Conservation (phyloP, 2,888 invertebrate genomes). For the Aricia artaxerxes region DNA sequence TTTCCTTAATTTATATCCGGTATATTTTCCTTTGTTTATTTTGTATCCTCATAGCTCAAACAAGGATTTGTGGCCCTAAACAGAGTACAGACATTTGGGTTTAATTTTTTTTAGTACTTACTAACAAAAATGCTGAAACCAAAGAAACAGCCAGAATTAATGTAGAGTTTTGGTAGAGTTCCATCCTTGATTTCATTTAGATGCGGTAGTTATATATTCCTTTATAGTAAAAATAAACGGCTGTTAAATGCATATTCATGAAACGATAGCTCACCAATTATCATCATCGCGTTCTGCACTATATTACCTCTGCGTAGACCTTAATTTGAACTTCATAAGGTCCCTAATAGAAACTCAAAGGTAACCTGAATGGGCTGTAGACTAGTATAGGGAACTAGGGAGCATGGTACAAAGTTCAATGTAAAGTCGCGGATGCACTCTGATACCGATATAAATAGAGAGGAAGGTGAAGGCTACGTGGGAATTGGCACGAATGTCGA, state of each 20-base stretch:
- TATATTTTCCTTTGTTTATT: neutral
- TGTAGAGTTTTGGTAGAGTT: neutral
- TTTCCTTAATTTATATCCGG: neutral
- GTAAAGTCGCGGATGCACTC: conserved; percentile 52
- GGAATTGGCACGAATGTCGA: conserved; percentile 45
- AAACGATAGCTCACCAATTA: neutral
- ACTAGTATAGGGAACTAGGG: conserved; percentile 1
- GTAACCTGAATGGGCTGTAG: neutral
- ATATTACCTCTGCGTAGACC: neutral
- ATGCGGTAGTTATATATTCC: neutral
- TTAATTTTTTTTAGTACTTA: no score
- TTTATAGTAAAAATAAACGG: neutral
- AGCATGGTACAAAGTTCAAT: conserved; percentile 66
- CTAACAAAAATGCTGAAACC: neutral
- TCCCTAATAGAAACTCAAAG: neutral
- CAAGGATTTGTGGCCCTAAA: neutral
- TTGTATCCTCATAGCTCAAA: neutral
- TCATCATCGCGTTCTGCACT: neutral
- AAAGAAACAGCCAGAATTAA: neutral
- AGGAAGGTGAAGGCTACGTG: conserved; percentile 65
- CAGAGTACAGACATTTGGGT: neutral
- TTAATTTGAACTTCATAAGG: neutral
- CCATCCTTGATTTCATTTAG: neutral
- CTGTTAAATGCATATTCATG: neutral
- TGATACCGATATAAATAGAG: conserved; percentile 65